phyloP scores from a whole-genome alignment of 2,113 vertebrate species.

The Melospiza melodia region DNA sequence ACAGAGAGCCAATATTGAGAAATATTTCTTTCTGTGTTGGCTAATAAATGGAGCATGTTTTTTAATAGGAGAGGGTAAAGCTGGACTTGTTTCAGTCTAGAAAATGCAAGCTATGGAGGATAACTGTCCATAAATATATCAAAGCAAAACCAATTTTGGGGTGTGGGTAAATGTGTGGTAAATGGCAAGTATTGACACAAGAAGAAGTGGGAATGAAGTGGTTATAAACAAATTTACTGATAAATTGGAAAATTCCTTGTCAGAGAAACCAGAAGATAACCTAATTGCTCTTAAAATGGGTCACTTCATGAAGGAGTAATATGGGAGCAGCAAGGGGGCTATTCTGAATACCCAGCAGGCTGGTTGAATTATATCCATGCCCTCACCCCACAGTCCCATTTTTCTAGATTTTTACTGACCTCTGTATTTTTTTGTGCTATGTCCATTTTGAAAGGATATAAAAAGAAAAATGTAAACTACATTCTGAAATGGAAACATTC shows the following conservation, averaged over 20 bases:
- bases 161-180: background rate
- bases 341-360: background rate
- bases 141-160: background rate
- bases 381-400: rapidly evolving
- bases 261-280: background rate
- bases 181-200: background rate
- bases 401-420: background rate
- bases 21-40: background rate
- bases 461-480: background rate
- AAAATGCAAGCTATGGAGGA: background rate
- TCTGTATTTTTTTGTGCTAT: background rate
- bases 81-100: background rate
- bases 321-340: background rate
- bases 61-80: background rate
- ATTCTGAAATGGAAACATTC: background rate
- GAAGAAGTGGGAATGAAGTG: background rate
- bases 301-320: background rate
- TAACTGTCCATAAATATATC: background rate
- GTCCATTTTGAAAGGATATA: background rate
- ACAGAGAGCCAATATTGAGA: background rate
- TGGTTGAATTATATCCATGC: background rate
- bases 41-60: background rate
- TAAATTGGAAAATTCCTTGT: background rate
- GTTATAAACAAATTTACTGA: background rate
- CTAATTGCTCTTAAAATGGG: background rate